Evolutionary conservation across 1,140 invertebrate genomes (phyloP).

Genomic region (Pectinophora gossypiella): DNA sequence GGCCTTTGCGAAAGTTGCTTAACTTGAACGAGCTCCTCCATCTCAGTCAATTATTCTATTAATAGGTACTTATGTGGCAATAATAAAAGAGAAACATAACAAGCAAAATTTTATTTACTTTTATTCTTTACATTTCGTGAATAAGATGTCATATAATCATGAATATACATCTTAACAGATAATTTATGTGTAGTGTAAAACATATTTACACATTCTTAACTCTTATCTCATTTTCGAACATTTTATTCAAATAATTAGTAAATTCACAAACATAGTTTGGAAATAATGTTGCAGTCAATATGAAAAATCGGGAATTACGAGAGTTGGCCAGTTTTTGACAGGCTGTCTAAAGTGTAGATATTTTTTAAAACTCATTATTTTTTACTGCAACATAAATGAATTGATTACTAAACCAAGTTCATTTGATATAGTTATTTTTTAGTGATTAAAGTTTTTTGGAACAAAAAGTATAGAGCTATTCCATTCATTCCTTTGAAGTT

Average conservation of each 20-base stretch:
- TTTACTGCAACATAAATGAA: background rate
- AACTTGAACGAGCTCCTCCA: too few relatives aligned
- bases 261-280: slow-evolving; percentile 8
- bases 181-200: slow-evolving; percentile 48
- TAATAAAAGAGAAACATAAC: slow-evolving; percentile 29
- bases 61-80: too few relatives aligned
- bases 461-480: too few relatives aligned
- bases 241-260: background rate
- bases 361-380: too few relatives aligned
- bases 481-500: too few relatives aligned
- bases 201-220: slow-evolving; percentile 37
- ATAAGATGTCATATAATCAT: slow-evolving; percentile 50
- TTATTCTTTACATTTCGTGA: slow-evolving; percentile 58
- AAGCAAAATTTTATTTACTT: slow-evolving; percentile 59
- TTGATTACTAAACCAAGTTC: too few relatives aligned
- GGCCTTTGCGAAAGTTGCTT: too few relatives aligned
- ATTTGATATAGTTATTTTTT: too few relatives aligned
- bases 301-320: background rate
- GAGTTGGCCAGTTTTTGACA: background rate
- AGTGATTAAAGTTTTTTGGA: too few relatives aligned
- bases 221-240: background rate
- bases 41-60: too few relatives aligned
- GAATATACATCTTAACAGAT: slow-evolving; percentile 38
- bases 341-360: too few relatives aligned
- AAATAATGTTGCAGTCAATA: slow-evolving; percentile 1